Conservation (phyloP, 1,140 invertebrate species). For the Drosophila novamexicana region DNA sequence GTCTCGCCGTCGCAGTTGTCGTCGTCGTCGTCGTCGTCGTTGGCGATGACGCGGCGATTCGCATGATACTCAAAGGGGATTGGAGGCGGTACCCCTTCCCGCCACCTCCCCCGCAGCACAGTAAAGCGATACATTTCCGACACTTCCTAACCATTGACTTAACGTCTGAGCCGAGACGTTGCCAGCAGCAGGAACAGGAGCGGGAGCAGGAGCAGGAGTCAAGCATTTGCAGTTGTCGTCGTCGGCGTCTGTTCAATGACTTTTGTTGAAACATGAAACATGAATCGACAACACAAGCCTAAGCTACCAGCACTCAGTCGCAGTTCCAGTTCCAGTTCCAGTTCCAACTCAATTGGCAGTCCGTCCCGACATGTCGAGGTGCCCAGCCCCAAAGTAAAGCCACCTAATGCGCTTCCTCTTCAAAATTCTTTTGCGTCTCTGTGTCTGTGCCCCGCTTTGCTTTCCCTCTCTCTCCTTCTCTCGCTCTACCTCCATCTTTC, state of each 20-base stretch:
- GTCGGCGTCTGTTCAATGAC: constrained; percentile 78
- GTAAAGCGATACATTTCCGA: constrained; percentile 75
- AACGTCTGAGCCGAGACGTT: constrained; percentile 52
- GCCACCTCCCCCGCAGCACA: not conserved
- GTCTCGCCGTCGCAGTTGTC: constrained; percentile 57
- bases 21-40: constrained; percentile 15
- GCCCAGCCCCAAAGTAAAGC: constrained; percentile 33
- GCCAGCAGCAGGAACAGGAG: constrained; percentile 1
- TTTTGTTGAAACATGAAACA: constrained; percentile 71
- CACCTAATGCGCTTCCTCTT: constrained; percentile 81
- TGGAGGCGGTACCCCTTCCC: not conserved
- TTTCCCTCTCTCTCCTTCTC: constrained; percentile 11
- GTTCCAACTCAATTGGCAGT: constrained; percentile 18
- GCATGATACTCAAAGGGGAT: constrained; percentile 32
- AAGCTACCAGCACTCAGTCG: constrained; percentile 7
- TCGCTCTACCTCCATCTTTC: constrained; percentile 1
- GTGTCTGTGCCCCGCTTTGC: constrained; percentile 48
- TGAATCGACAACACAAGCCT: constrained; percentile 78
- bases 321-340: constrained; percentile 34
- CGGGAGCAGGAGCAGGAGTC: not conserved
- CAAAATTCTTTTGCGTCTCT: constrained; percentile 71
- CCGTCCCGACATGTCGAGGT: constrained; percentile 13
- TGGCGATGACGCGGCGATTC: constrained; percentile 59
- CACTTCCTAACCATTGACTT: constrained; percentile 69
- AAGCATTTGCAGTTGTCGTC: constrained; percentile 46